Base-by-base conservation (phyloP, 1,140 invertebrate genomes). In the Dinothrombium tinctorium region DNA sequence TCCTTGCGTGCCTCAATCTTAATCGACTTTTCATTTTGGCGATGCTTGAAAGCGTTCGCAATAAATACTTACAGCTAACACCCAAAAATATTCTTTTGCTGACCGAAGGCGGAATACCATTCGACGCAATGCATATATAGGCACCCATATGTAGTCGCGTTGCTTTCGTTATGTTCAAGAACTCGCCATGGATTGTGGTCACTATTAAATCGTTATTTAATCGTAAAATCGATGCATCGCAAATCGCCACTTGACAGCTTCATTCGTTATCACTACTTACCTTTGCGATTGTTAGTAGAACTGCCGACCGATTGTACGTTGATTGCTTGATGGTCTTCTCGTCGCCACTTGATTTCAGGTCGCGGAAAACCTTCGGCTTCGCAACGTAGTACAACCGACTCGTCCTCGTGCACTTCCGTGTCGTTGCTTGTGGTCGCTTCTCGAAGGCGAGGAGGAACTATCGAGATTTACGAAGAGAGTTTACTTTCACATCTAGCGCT, bases 61-160 rank as follows among this genome's bases (percentile, higher is more conserved):
- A n/a, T n/a, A n/a, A n/a, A n/a, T 62, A 73, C 77, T 76, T 65
- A 83, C 79, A 77, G 50, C 76, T 72, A 33, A 78, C 73, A 49
- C 69, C 68, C 26, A 78, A 62, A 51, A 73, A 66, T 41, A 78
- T 72, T 40, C 74, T 59, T 52, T 78, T 78, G 63, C 73, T 76
- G 44, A 77, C 72, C 8, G 73, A 70, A 3, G 77, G 76, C 2
- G 74, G 77, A 6, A 81, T 71, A 2, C 55, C 53, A 42, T 54
- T 82, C 48, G 68, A 73, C n/a, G 78, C 78, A 33, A 81, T 84
- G 60, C 82, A 89, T 33, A 83, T 66, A 58, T 81, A 83, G 40
- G 74, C 73, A n/a, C 80, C 80, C 78, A 86, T 86, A 52, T 83
- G 77, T 37, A 84, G 59, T 36, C 81, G 67, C 23, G 77, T 82